Evolutionary conservation across 2,888 invertebrate species (phyloP), one percentile per base, ranked within the genome.

Genomic region (Drosophila pegasa): DNA sequence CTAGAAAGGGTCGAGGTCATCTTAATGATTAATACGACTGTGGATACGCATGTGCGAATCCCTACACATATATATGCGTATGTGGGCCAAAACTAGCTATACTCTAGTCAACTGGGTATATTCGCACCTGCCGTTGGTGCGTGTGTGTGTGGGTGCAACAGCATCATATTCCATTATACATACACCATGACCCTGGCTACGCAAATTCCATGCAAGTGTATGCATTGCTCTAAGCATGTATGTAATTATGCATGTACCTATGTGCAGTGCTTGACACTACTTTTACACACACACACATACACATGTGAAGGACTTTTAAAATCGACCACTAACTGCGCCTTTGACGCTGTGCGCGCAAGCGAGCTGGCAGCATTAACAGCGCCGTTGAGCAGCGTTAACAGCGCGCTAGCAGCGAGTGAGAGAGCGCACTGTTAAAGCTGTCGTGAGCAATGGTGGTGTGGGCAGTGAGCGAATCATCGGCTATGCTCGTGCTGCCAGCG

Each of bases 1-100:
- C 52, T 45, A 60, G 57, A 88, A 86, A 77, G 87, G 87, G 87
- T 88, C 88, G 88, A 83, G 87, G 88, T 88, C 88, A 74, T 69
- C 54, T 71, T 72, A 83, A 83, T 88, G 88, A 83, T 88, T 88
- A 88, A 88, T 88, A 76, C 76, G 59, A 60, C 55, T 66, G 50
- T 29, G 51, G 57, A 57, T 63, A 76, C 74, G 68, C 70, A 74
- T 67, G 65, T 62, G 62, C 62, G 62, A 50, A 10, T 65, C 40
- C 27, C 50, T 22, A n/a, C 14, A n/a, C n/a, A 41, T 56, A 10
- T 38, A 31, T 62, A 38, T 35, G 27, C 22, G 31, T 33, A 64
- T 6, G 12, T 10, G 40, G 27, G 9, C 47, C 27, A 55, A 51
- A 74, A 56, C 57, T 61, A 77, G 31, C 35, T 52, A 56, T 29